Evolutionary conservation across 1,140 invertebrate species (phyloP), one percentile per base, ranked within the genome.

Genomic region (Adoxophyes honmai): DNA sequence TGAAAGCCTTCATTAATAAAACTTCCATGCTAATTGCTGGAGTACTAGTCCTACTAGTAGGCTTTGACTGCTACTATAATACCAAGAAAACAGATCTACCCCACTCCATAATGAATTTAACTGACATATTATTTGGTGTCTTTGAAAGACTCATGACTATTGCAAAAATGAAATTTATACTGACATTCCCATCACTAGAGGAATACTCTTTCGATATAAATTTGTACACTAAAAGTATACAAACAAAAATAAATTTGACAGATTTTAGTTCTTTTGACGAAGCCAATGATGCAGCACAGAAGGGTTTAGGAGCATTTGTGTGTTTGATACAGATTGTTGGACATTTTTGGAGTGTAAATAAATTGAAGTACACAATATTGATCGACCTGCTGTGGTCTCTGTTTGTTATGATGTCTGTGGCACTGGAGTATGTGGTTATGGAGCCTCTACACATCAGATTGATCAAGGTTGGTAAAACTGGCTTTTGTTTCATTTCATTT

Each of bases 101-200:
- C 38, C 75, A 55, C 59, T 81, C 79, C 69, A 64, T 88, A 64
- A 64, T 55, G 57, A 78, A 86, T 70, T 61, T 80, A 55, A 76
- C 73, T 52, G 54, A 73, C 57, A 81, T 88, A 64, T 53, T 79
- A 34, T 57, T 62, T 56, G 76, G 63, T 55, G 66, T 88, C 15
- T 52, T 81, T 55, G 75, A 84, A 57, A 82, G 81, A 73, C 59
- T 88, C 55, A 62, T 74, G 52, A 65, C 73, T 60, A 86, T 88
- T 36, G 59, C 81, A 13, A 85, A 84, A 79, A 86, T 86, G 76
- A 84, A 88, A 66, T 75, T 64, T 34, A 66, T 77, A 55, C 56
- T 81, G 62, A 84, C 81, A 80, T 88, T 88, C 76, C 85, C 85
- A 38, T 62, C 62, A 21, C 57, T 86, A 78, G 77, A 82, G 59